Evolutionary conservation across 2,888 invertebrate species (phyloP), one percentile per base, ranked within the genome.

Genomic region (Vandiemenella viatica): DNA sequence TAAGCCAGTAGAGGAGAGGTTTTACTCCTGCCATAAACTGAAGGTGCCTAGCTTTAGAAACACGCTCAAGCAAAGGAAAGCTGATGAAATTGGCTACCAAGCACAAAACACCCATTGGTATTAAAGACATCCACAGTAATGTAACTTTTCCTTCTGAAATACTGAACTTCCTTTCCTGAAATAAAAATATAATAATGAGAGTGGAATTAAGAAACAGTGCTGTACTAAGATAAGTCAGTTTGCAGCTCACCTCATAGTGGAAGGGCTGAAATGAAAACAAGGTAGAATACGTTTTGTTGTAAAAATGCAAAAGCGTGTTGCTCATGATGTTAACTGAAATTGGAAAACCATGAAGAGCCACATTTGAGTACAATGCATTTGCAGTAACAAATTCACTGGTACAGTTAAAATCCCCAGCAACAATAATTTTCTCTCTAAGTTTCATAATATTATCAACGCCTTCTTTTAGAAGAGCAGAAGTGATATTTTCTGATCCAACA

Each of bases 341-440:
- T 1, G 73, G 72, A 1, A 70, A 66, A 43, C 72, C 71, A 53
- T 76, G 76, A 10, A 67, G 56, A 3, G 73, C 69, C 51, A 66
- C 65, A 45, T 63, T 62, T 0, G 73, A 72, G 58, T 68, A 74
- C 53, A 69, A 60, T 1, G 69, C 58, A 32, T 32, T 32, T 3
- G n/a, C 3, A n/a, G n/a, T 32, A 4, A n/a, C 5, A 13, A n/a
- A 4, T 13, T 4, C n/a, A 32, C n/a, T 32, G 10, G 3, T n/a
- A 32, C n/a, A 32, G n/a, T n/a, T 32, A n/a, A 32, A 32, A 3
- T 32, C 32, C n/a, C 13, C 32, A 32, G 32, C 32, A 13, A 32
- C n/a, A 10, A 32, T 2, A 32, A 32, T 10, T 32, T n/a, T 32
- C 32, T 32, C 32, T 32, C 32, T 32, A n/a, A 13, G n/a, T n/a